These are phyloP conservation scores for Aethina tumida DNA, from an alignment of 1,140 invertebrate species.

Conservation along the genomic window DNA sequence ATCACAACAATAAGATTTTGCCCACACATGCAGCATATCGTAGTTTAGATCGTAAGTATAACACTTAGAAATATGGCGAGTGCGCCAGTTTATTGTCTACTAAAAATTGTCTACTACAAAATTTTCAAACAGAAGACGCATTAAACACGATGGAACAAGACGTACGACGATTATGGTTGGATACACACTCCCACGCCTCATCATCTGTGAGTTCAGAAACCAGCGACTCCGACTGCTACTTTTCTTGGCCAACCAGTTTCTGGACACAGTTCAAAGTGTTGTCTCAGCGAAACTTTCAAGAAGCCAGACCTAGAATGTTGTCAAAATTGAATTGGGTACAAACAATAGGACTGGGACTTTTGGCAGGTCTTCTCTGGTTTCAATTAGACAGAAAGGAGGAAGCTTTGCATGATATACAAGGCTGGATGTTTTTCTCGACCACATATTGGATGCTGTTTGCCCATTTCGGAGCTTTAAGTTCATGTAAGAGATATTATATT, in stretches of 20 bases:
- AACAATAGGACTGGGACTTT: constrained; percentile 57
- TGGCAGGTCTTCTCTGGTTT: constrained; percentile 74
- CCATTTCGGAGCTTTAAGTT: constrained; percentile 68
- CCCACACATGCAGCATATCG: constrained; percentile 28
- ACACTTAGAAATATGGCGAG: not conserved
- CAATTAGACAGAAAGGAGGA: constrained; percentile 65
- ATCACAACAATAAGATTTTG: constrained; percentile 22
- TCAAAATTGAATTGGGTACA: constrained; percentile 76
- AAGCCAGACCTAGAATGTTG: constrained; percentile 66
- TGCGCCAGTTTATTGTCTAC: not conserved
- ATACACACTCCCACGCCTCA: constrained; percentile 61
- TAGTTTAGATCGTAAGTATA: constrained; percentile 30
- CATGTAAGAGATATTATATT: constrained; percentile 47
- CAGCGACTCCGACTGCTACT: constrained; percentile 33
- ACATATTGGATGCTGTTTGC: constrained; percentile 84
- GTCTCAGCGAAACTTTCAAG: constrained; percentile 69
- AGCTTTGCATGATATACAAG: constrained; percentile 68
- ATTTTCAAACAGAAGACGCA: constrained; percentile 20
- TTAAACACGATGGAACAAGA: constrained; percentile 47
- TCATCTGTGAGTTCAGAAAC: constrained; percentile 50
- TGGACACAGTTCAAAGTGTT: constrained; percentile 72
- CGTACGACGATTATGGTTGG: constrained; percentile 60
- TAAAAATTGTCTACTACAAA: not conserved
- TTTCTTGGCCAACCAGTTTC: constrained; percentile 71
- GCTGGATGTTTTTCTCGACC: constrained; percentile 80